Conservation (phyloP, 2,113 vertebrate species). For the Panthera leo region DNA sequence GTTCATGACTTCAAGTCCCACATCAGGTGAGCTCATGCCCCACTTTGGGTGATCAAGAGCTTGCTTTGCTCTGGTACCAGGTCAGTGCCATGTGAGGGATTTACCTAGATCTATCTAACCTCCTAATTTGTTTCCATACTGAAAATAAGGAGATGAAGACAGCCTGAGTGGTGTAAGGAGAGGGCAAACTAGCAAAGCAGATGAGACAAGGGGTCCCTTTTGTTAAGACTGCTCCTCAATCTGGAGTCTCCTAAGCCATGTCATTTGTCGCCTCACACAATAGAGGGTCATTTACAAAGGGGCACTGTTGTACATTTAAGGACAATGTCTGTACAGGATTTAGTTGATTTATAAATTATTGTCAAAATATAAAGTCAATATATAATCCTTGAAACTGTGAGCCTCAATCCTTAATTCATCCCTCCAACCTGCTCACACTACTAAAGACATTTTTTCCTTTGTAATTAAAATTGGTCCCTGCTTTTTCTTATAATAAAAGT, state of each 20-base stretch:
- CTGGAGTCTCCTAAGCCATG: neutral
- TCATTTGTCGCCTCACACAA: neutral
- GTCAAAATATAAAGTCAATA: conserved; percentile 32
- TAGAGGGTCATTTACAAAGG: conserved; percentile 9
- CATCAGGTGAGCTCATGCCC: too few relatives aligned
- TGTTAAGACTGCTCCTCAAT: neutral
- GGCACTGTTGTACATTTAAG: neutral
- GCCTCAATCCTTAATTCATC: neutral
- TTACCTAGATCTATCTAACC: neutral
- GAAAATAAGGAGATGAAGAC: neutral
- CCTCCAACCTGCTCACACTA: neutral
- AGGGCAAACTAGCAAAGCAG: neutral
- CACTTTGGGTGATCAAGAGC: neutral
- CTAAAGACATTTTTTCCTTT: neutral
- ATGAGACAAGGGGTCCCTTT: neutral
- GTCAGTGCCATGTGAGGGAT: neutral
- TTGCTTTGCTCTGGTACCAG: neutral
- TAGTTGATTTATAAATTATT: conserved; percentile 23
- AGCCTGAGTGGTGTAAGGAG: neutral
- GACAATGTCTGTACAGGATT: neutral
- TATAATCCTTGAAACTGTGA: neutral
- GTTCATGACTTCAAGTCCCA: too few relatives aligned
- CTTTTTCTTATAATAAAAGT: conserved; percentile 45
- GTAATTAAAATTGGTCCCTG: conserved; percentile 15
- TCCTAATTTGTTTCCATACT: neutral